Base-by-base conservation (phyloP, 2,888 invertebrate genomes). In the Coenonympha glycerion region DNA sequence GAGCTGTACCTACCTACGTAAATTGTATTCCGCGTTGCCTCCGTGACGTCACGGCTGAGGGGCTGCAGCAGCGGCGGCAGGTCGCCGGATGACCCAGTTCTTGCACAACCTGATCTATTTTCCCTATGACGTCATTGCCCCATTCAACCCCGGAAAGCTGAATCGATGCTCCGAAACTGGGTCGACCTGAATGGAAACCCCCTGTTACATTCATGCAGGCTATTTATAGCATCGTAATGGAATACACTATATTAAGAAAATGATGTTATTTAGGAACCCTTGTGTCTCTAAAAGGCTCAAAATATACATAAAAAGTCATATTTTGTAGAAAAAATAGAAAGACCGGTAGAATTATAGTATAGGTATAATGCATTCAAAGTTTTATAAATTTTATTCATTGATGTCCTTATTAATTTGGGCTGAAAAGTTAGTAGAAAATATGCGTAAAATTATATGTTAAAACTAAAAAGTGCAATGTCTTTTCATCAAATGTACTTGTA, bases 81-180 rank as follows among this genome's bases (percentile, higher is more conserved):
- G 71, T 66, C 61, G 64, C 50, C 33, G 58, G 42, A 55, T 77
- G 84, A 83, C 85, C 86, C 62, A 82, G 49, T 81, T 84, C 60
- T 74, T 80, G 79, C 81, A 80, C 77, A 79, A 69, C 76, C 77
- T 81, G 79, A 63, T 69, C 81, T 72, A 82, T 73, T 80, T 82
- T 69, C 75, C 47, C 66, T 63, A 73, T 87, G 85, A 87, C 86
- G 87, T 87, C 87, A 87, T 60, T 69, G 53, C 68, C 69, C 58
- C 78, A 84, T 83, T 86, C 83, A 83, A 83, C 74, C 78, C 78
- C 74, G 71, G 65, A 64, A 58, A 73, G 68, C 63, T 82, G 79
- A 85, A 85, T 84, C 85, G 80, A 85, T 82, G 82, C 73, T 69
- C 66, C 67, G 58, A 66, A 82, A 77, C 74, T 80, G 71, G 83